Evolutionary conservation across 2,888 invertebrate genomes (phyloP).

Genomic region (Conistra vaccinii): DNA sequence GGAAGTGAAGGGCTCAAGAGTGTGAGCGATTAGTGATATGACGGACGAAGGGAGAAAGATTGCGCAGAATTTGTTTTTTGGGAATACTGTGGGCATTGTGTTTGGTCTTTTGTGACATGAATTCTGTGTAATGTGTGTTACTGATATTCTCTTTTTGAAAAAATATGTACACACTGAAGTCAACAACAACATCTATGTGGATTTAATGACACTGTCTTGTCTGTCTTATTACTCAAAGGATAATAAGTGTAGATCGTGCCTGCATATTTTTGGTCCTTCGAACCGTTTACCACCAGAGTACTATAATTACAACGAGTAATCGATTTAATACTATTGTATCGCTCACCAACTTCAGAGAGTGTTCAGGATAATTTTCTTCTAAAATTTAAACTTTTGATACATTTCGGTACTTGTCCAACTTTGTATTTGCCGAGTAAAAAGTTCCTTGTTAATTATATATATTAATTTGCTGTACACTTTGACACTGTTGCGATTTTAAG

Average conservation of each 20-base stretch:
- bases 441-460: conserved; percentile 46
- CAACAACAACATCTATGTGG: too few relatives aligned
- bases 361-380: conserved; percentile 39
- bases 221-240: not conserved
- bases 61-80: conserved; percentile 48
- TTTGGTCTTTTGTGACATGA: conserved; percentile 28
- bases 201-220: too few relatives aligned
- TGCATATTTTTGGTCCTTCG: not conserved
- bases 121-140: not conserved
- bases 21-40: conserved; percentile 65
- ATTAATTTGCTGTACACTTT: conserved; percentile 48
- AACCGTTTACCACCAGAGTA: not conserved
- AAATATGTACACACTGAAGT: not conserved
- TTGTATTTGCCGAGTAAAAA: conserved; percentile 42
- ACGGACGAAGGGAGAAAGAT: conserved; percentile 32
- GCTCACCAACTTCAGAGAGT: conserved; percentile 23
- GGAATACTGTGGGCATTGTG: conserved; percentile 28
- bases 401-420: conserved; percentile 37
- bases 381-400: conserved; percentile 33
- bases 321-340: conserved; percentile 38
- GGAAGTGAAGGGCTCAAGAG: conserved; percentile 40
- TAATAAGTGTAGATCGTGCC: not conserved
- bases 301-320: conserved; percentile 12
- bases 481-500: conserved; percentile 11
- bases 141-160: not conserved